Evolutionary conservation across 2,888 invertebrate genomes (phyloP).

Genomic region (Nemotelus nigrinus): DNA sequence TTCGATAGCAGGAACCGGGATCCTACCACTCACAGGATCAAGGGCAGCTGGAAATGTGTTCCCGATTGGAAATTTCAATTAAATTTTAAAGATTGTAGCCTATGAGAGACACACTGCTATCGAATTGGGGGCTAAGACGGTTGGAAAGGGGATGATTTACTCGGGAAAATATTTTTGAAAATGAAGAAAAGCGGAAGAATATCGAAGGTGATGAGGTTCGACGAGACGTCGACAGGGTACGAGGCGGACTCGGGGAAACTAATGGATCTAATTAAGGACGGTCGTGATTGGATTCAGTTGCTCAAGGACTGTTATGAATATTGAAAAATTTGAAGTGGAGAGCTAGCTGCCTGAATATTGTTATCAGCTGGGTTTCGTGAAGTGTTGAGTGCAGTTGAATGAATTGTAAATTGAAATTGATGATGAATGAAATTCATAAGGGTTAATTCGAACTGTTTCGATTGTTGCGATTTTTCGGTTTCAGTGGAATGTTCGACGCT

Average conservation of each 20-base stretch:
- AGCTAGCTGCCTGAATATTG: neutral
- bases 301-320: conserved; percentile 35
- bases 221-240: neutral
- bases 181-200: conserved; percentile 39
- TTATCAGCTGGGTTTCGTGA: too few species aligned
- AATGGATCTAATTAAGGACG: conserved; percentile 41
- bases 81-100: conserved; percentile 16
- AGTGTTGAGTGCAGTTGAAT: too few species aligned
- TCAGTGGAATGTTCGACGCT: too few species aligned
- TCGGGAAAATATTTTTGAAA: conserved; percentile 21
- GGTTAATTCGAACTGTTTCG: too few species aligned
- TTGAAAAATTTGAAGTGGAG: conserved; percentile 38
- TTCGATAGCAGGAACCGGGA: neutral
- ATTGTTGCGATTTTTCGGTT: too few species aligned
- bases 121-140: neutral
- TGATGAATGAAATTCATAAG: neutral
- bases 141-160: conserved; percentile 1
- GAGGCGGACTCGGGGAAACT: conserved; percentile 18
- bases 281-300: conserved; percentile 39
- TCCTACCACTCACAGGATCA: neutral
- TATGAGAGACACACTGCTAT: too few species aligned
- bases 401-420: neutral
- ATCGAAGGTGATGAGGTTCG: neutral
- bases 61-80: conserved; percentile 37
- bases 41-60: conserved; percentile 18